phyloP scores from a whole-genome alignment of 2,113 vertebrate species.

The Sminthopsis crassicaudata region DNA sequence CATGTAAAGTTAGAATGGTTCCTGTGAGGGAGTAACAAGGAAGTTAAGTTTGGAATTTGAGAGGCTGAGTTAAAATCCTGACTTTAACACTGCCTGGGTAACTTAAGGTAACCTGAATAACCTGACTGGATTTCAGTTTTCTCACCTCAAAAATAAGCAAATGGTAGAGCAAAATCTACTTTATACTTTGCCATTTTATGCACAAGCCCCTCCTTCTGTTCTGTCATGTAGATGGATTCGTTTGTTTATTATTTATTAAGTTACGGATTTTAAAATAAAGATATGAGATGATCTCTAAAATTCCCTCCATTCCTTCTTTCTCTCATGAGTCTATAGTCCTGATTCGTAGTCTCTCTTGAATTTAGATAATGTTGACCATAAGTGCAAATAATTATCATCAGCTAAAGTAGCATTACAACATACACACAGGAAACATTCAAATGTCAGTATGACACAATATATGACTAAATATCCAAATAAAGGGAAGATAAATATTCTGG shows the following conservation, averaged over 20 bases:
- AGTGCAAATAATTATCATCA: too few species aligned
- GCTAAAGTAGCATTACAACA: neutral
- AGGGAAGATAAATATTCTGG: neutral
- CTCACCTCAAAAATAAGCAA: neutral
- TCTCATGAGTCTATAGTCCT: too few species aligned
- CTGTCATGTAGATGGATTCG: neutral
- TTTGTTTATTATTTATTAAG: neutral
- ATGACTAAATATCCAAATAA: neutral
- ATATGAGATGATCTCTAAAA: neutral
- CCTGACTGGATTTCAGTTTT: neutral
- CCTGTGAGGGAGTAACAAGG: neutral
- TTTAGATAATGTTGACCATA: too few species aligned
- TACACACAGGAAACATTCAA: conserved; percentile 14
- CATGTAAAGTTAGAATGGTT: neutral
- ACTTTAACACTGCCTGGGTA: neutral
- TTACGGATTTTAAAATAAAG: neutral
- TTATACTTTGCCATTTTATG: neutral
- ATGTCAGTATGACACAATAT: neutral
- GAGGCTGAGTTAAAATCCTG: neutral
- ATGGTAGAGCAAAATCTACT: neutral
- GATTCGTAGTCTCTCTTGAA: too few species aligned
- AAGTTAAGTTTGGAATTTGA: neutral
- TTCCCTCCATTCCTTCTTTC: neutral
- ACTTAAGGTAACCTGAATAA: neutral
- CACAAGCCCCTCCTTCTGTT: neutral